Conservation (phyloP, 2,113 vertebrate species). For the Phoenicopterus ruber region DNA sequence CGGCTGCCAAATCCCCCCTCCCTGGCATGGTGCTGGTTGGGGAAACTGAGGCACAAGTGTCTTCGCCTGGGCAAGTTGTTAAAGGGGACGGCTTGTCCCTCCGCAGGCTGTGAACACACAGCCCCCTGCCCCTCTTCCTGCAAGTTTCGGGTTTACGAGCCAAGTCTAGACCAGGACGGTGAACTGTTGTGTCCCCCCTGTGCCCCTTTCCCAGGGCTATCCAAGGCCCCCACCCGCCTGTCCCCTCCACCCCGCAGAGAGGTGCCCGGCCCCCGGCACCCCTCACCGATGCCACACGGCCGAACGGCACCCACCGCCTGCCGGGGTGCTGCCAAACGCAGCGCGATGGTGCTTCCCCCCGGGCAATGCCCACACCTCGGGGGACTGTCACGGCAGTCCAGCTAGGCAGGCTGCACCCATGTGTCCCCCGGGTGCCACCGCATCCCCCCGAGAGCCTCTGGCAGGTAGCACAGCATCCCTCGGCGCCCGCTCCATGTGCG, state of each 20-base stretch:
- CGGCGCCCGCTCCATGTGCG: fast-evolving
- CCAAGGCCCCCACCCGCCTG: no score
- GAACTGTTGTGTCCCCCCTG: fast-evolving
- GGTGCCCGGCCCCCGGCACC: no score
- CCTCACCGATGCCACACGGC: no score
- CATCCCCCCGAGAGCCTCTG: fast-evolving
- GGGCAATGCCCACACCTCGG: fast-evolving
- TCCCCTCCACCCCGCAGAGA: background rate
- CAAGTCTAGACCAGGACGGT: fast-evolving
- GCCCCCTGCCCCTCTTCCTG: background rate
- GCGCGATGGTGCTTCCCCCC: fast-evolving
- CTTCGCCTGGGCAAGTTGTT: background rate
- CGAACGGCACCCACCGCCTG: fast-evolving
- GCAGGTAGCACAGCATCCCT: background rate
- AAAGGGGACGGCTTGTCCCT: fast-evolving
- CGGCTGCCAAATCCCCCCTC: fast-evolving
- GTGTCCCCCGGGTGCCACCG: fast-evolving
- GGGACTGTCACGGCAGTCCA: background rate
- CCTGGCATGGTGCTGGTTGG: fast-evolving
- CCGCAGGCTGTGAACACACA: fast-evolving
- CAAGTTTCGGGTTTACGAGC: fast-evolving
- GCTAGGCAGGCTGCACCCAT: background rate
- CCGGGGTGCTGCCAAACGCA: background rate
- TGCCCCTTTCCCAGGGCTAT: fast-evolving
- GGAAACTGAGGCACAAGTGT: background rate